phyloP scores from a whole-genome alignment of 1,140 invertebrate genomes.

The Brachionus asplanchnoidis region DNA sequence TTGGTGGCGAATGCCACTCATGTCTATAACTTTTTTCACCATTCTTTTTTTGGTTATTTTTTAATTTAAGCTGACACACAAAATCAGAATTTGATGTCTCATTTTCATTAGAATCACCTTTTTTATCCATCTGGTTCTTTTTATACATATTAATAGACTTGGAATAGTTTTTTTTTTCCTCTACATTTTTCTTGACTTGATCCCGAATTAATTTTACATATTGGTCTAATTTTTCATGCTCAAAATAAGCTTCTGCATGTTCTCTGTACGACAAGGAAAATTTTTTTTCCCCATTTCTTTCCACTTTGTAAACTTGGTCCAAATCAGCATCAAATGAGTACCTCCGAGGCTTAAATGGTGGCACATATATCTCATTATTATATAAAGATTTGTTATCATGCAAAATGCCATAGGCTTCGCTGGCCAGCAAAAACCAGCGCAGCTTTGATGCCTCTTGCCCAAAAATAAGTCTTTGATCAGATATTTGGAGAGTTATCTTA shows the following conservation, averaged over 20 bases:
- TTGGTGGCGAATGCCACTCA: conserved; percentile 71
- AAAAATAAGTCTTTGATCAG: conserved; percentile 69
- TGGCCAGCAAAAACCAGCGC: conserved; percentile 62
- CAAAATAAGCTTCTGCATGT: not conserved
- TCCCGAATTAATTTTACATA: not conserved
- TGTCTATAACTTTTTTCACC: conserved; percentile 47
- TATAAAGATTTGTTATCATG: conserved; percentile 31
- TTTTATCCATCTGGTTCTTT: not conserved
- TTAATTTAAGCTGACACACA: conserved; percentile 38
- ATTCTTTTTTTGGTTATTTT: conserved; percentile 52
- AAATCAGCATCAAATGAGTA: not conserved
- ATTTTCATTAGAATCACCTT: not conserved
- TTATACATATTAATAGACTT: not conserved
- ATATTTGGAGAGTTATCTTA: conserved; percentile 64
- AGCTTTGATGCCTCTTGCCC: conserved; percentile 66
- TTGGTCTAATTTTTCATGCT: not conserved
- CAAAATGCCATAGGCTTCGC: conserved; percentile 36
- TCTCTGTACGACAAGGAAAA: not conserved
- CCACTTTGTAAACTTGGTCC: not conserved
- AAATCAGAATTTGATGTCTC: not conserved
- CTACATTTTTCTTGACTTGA: not conserved
- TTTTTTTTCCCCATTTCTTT: not conserved
- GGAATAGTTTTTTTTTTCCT: not conserved
- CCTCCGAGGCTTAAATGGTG: not conserved
- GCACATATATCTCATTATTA: not conserved